These are phyloP conservation scores for Drosophila cyrtoloma DNA, from an alignment of 2,888 invertebrate genomes.

Conservation along the genomic window DNA sequence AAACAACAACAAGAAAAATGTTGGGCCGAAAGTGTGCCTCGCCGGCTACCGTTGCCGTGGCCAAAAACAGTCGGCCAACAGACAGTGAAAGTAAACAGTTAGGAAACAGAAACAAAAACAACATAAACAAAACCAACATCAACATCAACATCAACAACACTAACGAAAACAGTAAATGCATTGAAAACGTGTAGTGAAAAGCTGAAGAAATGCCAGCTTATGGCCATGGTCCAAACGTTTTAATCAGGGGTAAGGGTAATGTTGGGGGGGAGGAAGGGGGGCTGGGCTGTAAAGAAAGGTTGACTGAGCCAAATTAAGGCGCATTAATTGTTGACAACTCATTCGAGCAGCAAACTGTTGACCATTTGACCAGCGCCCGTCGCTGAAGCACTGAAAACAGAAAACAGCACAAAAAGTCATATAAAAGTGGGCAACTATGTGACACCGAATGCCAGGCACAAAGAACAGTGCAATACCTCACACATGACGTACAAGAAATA, in stretches of 20 bases:
- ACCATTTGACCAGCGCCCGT: constrained; percentile 53
- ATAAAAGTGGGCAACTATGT: constrained; percentile 63
- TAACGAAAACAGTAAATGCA: constrained; percentile 47
- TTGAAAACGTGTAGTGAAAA: constrained; percentile 68
- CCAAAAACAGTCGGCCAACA: constrained; percentile 50
- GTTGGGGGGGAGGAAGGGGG: neutral
- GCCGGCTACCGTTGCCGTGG: constrained; percentile 62
- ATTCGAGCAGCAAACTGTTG: constrained; percentile 51
- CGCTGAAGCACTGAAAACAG: constrained; percentile 30
- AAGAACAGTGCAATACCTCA: constrained; percentile 9
- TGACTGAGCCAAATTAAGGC: constrained; percentile 39
- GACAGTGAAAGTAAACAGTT: constrained; percentile 79
- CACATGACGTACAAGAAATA: constrained; percentile 2
- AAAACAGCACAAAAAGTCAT: constrained; percentile 50
- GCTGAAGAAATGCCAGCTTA: constrained; percentile 59
- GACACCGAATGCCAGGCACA: constrained; percentile 50
- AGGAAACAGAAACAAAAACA: constrained; percentile 49
- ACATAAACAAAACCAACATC: constrained; percentile 33
- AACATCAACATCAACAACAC: constrained; percentile 16
- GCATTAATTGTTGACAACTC: constrained; percentile 46
- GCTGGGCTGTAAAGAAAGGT: neutral
- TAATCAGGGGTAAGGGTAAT: constrained; percentile 2
- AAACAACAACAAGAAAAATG: constrained; percentile 42
- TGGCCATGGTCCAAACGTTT: constrained; percentile 51
- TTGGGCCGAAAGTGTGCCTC: constrained; percentile 58